phyloP scores from a whole-genome alignment of 2,113 vertebrate genomes.

The Caranx melampygus region DNA sequence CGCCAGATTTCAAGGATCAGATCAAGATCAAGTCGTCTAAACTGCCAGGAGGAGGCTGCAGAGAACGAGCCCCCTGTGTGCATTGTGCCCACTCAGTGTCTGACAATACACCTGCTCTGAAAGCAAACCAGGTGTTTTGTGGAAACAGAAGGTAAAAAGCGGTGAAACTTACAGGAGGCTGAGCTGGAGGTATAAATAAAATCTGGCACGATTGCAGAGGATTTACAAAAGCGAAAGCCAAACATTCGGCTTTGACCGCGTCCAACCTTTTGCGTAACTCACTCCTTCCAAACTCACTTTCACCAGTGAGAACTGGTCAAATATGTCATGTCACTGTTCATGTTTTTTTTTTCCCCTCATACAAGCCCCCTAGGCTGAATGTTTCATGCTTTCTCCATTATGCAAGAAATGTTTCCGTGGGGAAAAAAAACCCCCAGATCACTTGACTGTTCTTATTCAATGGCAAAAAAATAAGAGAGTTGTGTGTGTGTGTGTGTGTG shows the following conservation, averaged over 20 bases:
- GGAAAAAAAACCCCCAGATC: constrained; percentile 7
- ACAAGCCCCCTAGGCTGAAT: neutral
- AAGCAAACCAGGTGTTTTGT: neutral
- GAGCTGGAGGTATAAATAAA: neutral
- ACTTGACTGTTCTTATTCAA: constrained; percentile 36
- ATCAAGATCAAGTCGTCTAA: constrained; percentile 36
- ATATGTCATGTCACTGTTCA: constrained; percentile 10
- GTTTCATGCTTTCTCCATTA: neutral
- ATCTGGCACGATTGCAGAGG: neutral
- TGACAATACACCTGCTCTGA: neutral
- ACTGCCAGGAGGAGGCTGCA: constrained; percentile 31
- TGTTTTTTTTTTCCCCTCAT: neutral
- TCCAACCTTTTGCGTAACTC: neutral
- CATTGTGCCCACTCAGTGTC: neutral
- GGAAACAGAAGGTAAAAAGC: constrained; percentile 1
- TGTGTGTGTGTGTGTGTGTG: neutral
- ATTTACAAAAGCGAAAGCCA: neutral
- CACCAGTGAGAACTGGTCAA: neutral
- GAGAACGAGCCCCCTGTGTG: constrained; percentile 7
- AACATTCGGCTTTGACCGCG: neutral
- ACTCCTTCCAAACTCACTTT: neutral
- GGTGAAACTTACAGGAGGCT: neutral
- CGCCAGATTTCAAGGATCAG: constrained; percentile 18
- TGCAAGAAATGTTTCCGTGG: constrained; percentile 4
- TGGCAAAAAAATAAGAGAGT: constrained; percentile 30